Conservation (phyloP, 2,113 vertebrate species). For the Leptocoma aspasia region DNA sequence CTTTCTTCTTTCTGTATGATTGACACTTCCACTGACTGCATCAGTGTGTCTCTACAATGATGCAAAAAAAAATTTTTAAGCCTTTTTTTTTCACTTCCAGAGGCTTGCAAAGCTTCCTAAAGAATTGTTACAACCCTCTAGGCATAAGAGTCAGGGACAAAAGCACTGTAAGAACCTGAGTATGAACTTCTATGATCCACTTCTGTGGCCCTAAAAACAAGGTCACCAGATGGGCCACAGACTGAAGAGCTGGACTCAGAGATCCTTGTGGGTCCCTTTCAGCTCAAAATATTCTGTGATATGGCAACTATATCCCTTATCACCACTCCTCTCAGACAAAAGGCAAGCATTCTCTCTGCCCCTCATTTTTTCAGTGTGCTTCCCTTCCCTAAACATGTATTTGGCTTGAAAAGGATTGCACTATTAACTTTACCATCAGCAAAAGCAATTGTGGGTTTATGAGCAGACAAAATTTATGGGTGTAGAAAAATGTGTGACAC, state of each 20-base stretch:
- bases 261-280: background rate
- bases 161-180: background rate
- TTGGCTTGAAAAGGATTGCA: background rate
- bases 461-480: background rate
- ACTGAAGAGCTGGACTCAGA: background rate
- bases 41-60: accelerated
- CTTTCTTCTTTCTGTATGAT: background rate
- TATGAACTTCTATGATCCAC: background rate
- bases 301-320: background rate
- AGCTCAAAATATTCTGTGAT: background rate
- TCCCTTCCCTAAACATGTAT: background rate
- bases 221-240: background rate
- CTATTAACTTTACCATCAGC: background rate
- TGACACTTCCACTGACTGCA: background rate
- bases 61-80: background rate
- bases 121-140: background rate
- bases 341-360: background rate
- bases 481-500: background rate
- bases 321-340: background rate
- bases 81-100: background rate
- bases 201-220: background rate
- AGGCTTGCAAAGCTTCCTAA: background rate
- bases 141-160: background rate
- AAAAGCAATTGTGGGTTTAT: background rate
- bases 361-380: background rate